Evolutionary conservation across 92 coral and sea anemone species (phyloP), one percentile per base, ranked within the genome.

Genomic region (Bergia puertoricense): DNA sequence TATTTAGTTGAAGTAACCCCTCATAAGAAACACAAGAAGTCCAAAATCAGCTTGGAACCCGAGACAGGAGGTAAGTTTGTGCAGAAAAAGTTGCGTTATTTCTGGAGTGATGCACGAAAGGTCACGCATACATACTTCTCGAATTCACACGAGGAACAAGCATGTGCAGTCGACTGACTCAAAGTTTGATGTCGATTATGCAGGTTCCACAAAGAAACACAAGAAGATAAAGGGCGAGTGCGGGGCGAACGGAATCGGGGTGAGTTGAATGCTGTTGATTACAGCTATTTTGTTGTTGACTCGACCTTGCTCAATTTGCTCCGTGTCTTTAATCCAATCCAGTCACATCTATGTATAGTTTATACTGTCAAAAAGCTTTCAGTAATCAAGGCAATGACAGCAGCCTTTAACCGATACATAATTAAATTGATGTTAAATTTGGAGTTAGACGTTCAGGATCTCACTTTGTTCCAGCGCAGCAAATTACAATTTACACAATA

Each of bases 141-240:
- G 4, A 3, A 9, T 82, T 8, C 0, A 11, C 8, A 9, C 6
- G 43, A 82, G 86, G 86, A 82, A 82, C 41, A 30, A 36, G 86
- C 86, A 66, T 65, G 38, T 14, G 23, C 76, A 66, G 37, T 82
- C 86, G 86, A 82, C 86, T 82, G 86, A 82, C 76, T 67, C 40
- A 36, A 67, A 82, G 79, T 86, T 83, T 91, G 88, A 88, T 89
- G 88, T 91, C 93, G 96, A 89, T 86, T 62, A 76, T 76, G 45
- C 91, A 95, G 98, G 96, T 86, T 93, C 98, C 73, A 74, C 93
- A 90, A 93, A 93, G 94, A 95, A 95, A 92, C 73, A 89, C 80
- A 95, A 91, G 91, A 95, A 93, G 89, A 50, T 85, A 76, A 86
- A 91, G 91, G 93, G 94, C 90, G 98, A 93, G 82, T 77, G 75